These are phyloP conservation scores for Trichonephila clavata DNA, from an alignment of 1,140 invertebrate species.

Conservation along the genomic window DNA sequence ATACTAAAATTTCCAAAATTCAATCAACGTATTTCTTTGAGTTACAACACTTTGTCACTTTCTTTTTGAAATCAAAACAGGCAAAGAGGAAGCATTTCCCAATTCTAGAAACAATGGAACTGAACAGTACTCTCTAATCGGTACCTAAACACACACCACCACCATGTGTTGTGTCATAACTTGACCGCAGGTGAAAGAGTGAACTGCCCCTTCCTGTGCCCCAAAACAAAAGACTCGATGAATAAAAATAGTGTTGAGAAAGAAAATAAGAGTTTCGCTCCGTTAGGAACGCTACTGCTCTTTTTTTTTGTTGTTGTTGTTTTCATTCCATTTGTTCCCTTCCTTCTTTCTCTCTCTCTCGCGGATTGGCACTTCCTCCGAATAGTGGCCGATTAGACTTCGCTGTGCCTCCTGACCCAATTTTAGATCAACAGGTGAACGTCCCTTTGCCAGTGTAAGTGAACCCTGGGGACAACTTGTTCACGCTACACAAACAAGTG, in stretches of 20 bases:
- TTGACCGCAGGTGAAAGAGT: not conserved
- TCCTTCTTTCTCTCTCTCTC: not conserved
- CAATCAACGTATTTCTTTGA: too few relatives aligned
- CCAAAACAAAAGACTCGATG: conserved; percentile 18
- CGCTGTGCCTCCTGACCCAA: conserved; percentile 58
- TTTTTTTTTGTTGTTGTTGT: too few relatives aligned
- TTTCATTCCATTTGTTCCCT: not conserved
- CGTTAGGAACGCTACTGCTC: not conserved
- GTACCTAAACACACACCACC: not conserved
- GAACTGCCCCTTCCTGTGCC: not conserved
- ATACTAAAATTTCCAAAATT: too few relatives aligned
- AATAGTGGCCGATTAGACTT: conserved; percentile 53
- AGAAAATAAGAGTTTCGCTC: conserved; percentile 47
- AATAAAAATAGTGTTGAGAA: conserved; percentile 10
- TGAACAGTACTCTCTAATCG: not conserved
- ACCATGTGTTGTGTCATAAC: not conserved
- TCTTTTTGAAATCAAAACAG: not conserved
- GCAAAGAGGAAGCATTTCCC: not conserved
- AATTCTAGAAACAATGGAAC: conserved; percentile 26
- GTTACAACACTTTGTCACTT: not conserved
- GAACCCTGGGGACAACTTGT: conserved; percentile 58
- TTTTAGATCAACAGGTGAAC: conserved; percentile 52
- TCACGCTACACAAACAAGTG: conserved; percentile 65
- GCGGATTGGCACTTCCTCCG: not conserved
- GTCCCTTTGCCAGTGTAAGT: conserved; percentile 51